A percentile compares a stretch with the other conserved stretches of the same genome.
phyloP scores from a whole-genome alignment of 1,140 invertebrate species.

The Colletes latitarsis region DNA sequence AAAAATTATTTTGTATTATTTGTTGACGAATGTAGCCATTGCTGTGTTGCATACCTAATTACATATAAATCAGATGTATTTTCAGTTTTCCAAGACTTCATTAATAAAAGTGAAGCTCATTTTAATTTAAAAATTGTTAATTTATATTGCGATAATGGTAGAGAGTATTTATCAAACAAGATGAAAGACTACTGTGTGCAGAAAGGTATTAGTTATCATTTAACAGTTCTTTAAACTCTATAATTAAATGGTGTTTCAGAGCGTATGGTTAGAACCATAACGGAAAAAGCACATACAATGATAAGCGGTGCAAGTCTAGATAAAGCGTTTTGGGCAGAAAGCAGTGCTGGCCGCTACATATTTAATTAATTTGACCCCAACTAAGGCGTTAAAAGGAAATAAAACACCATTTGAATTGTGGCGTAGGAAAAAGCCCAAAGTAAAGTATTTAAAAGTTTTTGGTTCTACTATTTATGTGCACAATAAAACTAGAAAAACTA shows the following conservation, averaged over 20 bases:
- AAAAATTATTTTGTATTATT: too few relatives aligned
- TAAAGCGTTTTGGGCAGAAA: too few relatives aligned
- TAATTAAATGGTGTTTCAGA: conserved; percentile 74
- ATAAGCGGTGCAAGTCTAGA: conserved; percentile 67
- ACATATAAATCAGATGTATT: background rate
- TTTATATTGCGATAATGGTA: conserved; percentile 76
- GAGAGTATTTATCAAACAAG: conserved; percentile 8
- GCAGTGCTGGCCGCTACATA: too few relatives aligned
- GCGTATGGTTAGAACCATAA: conserved; percentile 74
- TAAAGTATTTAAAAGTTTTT: too few relatives aligned
- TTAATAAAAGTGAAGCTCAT: conserved; percentile 39
- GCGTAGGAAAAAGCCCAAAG: too few relatives aligned
- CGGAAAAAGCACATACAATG: conserved; percentile 76
- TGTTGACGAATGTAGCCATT: too few relatives aligned
- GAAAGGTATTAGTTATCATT: conserved; percentile 66
- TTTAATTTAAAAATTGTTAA: conserved; percentile 15
- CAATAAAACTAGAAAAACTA: too few relatives aligned
- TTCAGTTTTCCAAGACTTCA: conserved; percentile 11
- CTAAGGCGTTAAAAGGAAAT: too few relatives aligned
- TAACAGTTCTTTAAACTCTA: conserved; percentile 78
- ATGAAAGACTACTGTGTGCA: conserved; percentile 4
- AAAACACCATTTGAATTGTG: too few relatives aligned
- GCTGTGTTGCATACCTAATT: too few relatives aligned
- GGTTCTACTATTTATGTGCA: too few relatives aligned
- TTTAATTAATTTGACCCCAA: too few relatives aligned